Evolutionary conservation across 53 echinoderm and acorn worm species (phyloP).

Genomic region (Echinarachnius parma): DNA sequence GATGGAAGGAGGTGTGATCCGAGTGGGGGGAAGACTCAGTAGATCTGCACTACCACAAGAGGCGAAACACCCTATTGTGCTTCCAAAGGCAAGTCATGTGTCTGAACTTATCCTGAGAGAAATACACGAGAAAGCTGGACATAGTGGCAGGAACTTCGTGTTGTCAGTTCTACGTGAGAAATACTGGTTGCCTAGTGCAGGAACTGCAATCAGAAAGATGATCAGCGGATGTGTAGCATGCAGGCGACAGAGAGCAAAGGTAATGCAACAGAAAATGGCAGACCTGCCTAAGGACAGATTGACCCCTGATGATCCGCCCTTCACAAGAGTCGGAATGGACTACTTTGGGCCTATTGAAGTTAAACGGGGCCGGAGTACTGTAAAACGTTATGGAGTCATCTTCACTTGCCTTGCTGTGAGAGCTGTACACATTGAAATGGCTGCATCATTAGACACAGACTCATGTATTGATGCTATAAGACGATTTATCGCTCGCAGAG

Average conservation of each 20-base stretch:
- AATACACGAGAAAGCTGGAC: conserved; percentile 37
- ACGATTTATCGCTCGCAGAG: conserved; percentile 36
- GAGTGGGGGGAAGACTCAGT: conserved; percentile 38
- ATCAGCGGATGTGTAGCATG: conserved; percentile 7
- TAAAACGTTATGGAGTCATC: conserved; percentile 23
- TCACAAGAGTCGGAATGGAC: conserved; percentile 33
- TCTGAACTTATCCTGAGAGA: conserved; percentile 43
- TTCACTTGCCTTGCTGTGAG: conserved; percentile 33
- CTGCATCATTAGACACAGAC: conserved; percentile 27
- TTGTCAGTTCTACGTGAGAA: conserved; percentile 45
- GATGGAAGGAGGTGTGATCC: conserved; percentile 14
- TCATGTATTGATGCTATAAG: conserved; percentile 46
- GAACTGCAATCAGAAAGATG: conserved; percentile 4
- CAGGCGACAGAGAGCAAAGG: conserved; percentile 16
- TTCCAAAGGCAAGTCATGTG: conserved; percentile 36
- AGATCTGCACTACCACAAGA: conserved; percentile 24
- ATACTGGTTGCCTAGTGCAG: conserved; percentile 49
- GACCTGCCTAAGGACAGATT: conserved; percentile 19
- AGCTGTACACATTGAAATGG: conserved; percentile 32
- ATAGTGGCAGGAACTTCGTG: conserved; percentile 50
- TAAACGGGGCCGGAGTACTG: conserved; percentile 37
- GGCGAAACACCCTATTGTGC: conserved; percentile 16
- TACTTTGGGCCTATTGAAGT: conserved; percentile 36
- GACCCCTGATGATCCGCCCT: conserved; percentile 39
- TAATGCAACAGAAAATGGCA: conserved; percentile 32